Base-by-base conservation (phyloP, 2,113 vertebrate species). In the Aspidoscelis tigris region DNA sequence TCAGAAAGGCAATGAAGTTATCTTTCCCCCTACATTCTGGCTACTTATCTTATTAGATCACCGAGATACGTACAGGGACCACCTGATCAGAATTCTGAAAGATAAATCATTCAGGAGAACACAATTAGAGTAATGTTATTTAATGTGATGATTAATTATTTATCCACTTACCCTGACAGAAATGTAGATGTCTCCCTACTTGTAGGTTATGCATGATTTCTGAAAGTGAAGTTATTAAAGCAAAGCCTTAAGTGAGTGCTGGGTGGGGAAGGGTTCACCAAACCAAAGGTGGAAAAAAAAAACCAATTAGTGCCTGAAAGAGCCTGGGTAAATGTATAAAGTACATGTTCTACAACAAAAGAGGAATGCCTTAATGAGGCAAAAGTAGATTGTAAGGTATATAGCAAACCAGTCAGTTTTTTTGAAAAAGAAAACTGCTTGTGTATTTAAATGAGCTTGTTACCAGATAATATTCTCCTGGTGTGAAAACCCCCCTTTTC, bases 81-180 rank as follows among this genome's bases (percentile, higher is more conserved):
- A 78, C 1, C 21, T 78, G n/a, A 76, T 22, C n/a, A n/a, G 77
- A 83, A 61, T 76, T 64, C 75, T 76, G 24, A 47, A 75, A 89
- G 82, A 58, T 82, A 14, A 50, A 9, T 24, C 7, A 7, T 2
- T 76, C 68, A 79, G 20, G 76, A 68, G 86, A 88, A 87, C 39
- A 2, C 10, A 80, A 58, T 80, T 65, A 75, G 4, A 81, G 22
- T 73, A 64, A 12, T 2, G 9, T 47, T 76, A 83, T 64, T 86
- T 70, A 76, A 70, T 1, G 50, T 2, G 2, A 68, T 47, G 14
- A 66, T 64, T 71, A 86, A 22, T 55, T 18, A 81, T 47, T 47
- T 9, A 66, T 69, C 18, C 77, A 50, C 80, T 77, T 85, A 79
- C 22, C 20, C 33, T 43, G 75, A 73, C 14, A 70, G 50, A 68